A percentile compares a stretch with the other conserved stretches of the same genome.
Evolutionary conservation across 2,113 vertebrate genomes (phyloP).

Genomic region (Neoarius graeffei): DNA sequence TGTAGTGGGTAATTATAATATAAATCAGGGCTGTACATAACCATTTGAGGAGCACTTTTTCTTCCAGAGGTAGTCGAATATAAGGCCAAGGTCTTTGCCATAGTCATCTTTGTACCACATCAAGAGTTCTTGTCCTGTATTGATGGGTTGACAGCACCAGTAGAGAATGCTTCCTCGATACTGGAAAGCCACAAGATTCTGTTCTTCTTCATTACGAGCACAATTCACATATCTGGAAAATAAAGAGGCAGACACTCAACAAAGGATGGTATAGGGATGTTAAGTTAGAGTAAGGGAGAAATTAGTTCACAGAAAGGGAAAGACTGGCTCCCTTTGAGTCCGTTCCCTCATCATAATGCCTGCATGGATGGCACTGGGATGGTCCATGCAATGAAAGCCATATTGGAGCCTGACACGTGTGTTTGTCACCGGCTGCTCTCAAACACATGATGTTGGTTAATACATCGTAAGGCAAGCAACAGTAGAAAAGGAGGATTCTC

Average conservation of each 20-base stretch:
- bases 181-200: slow-evolving; percentile 1
- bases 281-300: neutral
- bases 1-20: neutral
- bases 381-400: neutral
- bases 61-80: neutral
- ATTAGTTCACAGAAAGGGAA: neutral
- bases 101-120: slow-evolving; percentile 11
- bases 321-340: neutral
- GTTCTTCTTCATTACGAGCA: neutral
- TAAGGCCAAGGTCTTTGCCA: neutral
- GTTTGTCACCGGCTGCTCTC: no score
- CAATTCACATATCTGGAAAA: neutral
- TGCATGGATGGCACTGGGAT: neutral
- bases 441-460: neutral
- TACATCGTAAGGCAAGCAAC: neutral
- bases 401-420: no score
- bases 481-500: neutral
- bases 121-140: neutral
- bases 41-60: neutral
- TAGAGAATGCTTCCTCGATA: neutral
- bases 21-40: neutral
- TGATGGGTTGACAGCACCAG: neutral
- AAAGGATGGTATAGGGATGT: neutral
- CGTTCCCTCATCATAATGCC: neutral
- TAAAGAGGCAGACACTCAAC: neutral